Evolutionary conservation across 2,113 vertebrate genomes (phyloP), one percentile per base, ranked within the genome.

Genomic region (Callipepla californica): DNA sequence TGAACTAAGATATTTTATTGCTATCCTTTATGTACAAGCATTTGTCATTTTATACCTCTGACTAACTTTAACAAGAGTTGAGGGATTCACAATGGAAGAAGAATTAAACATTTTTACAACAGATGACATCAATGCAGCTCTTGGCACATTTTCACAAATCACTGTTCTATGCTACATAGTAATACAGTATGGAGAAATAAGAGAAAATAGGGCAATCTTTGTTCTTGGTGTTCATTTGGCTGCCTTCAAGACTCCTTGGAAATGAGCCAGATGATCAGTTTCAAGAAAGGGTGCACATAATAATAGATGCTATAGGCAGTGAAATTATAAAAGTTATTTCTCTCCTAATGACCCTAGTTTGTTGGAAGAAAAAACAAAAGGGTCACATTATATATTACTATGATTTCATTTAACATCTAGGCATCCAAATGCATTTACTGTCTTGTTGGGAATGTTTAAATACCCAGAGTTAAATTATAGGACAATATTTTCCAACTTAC

Each of bases 391-490:
- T 82, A 23, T 4, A 9, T 89, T 92, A 67, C 32, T 83, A 45
- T 79, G 80, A 92, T 95, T 93, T 89, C 23, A 68, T 92, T 95
- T 95, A 85, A 91, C 65, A 95, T 94, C 50, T 89, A 95, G 61
- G 63, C 67, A 87, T 45, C 16, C 42, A 47, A 91, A 89, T 74
- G 84, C 85, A 85, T 92, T 91, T 85, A 69, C 72, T 83, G 89
- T 93, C 94, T 96, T 89, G 53, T 91, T 87, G 73, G 59, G 73
- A 89, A 89, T 28, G 32, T 87, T 96, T 93, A 92, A 95, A 94
- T 70, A 93, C 36, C 72, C 85, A 89, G n/a, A 85, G 45, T 80
- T 96, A 96, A 44, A 96, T 97, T 95, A 96, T 80, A 94, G 65
- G 80, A 94, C 85, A 93, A 78, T 89, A 69, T 94, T 93, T 95